Conservation (phyloP, 2,888 invertebrate species). For the Drosophila formosana region DNA sequence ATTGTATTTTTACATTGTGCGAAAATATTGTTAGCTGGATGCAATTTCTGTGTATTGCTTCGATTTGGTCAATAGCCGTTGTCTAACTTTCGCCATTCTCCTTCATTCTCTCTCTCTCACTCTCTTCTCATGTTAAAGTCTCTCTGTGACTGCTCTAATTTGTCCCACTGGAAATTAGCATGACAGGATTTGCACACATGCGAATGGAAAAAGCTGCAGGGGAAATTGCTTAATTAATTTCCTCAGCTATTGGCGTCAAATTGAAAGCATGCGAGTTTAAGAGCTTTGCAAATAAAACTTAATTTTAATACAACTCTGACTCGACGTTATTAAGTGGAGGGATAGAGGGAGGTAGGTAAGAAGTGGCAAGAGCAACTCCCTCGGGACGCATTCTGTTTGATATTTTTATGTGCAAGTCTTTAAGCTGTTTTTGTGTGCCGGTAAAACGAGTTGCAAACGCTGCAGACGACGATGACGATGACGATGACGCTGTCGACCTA, state of each 20-base stretch:
- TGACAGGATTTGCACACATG: slow-evolving; percentile 62
- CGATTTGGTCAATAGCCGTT: not conserved
- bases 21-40: not conserved
- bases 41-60: not conserved
- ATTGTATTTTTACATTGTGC: not conserved
- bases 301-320: slow-evolving; percentile 57
- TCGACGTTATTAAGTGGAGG: not conserved
- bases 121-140: not conserved
- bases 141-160: slow-evolving; percentile 18
- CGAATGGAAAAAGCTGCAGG: slow-evolving; percentile 39
- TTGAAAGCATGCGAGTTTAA: slow-evolving; percentile 48
- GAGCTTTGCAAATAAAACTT: slow-evolving; percentile 66
- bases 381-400: slow-evolving; percentile 60
- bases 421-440: slow-evolving; percentile 44
- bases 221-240: slow-evolving; percentile 77
- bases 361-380: slow-evolving; percentile 33
- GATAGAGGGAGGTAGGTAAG: not conserved
- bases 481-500: slow-evolving; percentile 55
- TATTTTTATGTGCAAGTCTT: slow-evolving; percentile 41
- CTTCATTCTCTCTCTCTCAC: not conserved
- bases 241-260: slow-evolving; percentile 54
- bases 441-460: slow-evolving; percentile 67
- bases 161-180: slow-evolving; percentile 63
- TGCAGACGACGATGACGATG: slow-evolving; percentile 38
- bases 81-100: slow-evolving; percentile 31